phyloP scores from a whole-genome alignment of 2,797 vertebrate genomes.

The Tenualosa thibaudeaui region DNA sequence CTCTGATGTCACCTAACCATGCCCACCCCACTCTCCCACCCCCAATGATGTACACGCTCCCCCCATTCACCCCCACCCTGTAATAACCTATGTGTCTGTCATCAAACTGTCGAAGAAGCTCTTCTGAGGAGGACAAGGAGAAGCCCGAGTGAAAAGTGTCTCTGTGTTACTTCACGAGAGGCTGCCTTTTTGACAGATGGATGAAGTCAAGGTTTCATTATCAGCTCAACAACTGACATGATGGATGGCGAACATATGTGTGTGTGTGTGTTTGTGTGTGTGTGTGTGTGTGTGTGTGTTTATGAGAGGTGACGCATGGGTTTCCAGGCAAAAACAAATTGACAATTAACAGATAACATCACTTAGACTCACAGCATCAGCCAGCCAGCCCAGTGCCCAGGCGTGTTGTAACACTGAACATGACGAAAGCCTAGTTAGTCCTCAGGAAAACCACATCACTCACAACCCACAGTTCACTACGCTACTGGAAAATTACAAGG shows the following conservation, averaged over 20 bases:
- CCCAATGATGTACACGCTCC: no score
- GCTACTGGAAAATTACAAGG: background rate
- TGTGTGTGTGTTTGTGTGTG: background rate
- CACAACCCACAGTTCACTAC: background rate
- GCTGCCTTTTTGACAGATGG: background rate
- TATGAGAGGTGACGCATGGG: background rate
- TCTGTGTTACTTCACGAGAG: background rate
- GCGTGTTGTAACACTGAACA: background rate
- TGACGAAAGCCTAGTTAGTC: background rate
- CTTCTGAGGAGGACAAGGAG: background rate
- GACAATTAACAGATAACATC: background rate
- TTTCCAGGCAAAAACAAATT: background rate
- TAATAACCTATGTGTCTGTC: slow-evolving; percentile 46
- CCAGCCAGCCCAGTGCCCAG: background rate
- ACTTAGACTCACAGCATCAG: background rate
- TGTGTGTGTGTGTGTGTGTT: no score
- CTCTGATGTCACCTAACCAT: no score
- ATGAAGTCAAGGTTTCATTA: background rate
- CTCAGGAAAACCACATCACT: background rate
- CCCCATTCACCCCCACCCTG: slow-evolving; percentile 36
- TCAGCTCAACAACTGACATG: slow-evolving; percentile 1
- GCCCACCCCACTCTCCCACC: no score
- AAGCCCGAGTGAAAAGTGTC: background rate
- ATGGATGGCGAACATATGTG: background rate
- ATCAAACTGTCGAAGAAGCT: slow-evolving; percentile 12